Conservation (phyloP, 1,140 invertebrate genomes). For the Pseudomyrmex flavicornis region DNA sequence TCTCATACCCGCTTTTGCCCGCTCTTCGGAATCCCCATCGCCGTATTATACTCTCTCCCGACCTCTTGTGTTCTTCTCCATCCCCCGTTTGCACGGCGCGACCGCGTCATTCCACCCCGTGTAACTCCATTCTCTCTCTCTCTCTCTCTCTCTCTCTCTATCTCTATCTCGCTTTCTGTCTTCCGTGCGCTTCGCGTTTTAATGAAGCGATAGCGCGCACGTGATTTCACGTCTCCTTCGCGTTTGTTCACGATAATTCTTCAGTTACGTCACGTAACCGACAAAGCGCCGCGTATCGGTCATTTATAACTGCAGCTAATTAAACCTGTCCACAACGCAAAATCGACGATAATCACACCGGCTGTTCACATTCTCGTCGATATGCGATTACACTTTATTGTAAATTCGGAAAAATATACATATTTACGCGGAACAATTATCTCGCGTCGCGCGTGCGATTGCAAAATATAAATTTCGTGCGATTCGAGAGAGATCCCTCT, state of each 20-base stretch:
- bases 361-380: too few relatives aligned
- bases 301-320: constrained; percentile 37
- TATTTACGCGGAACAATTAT: background rate
- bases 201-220: constrained; percentile 50
- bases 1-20: constrained; percentile 45
- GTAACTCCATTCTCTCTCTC: constrained; percentile 26
- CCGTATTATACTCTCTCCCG: constrained; percentile 39
- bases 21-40: constrained; percentile 1
- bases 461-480: too few relatives aligned
- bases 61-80: constrained; percentile 32
- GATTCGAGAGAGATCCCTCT: too few relatives aligned
- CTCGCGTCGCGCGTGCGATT: too few relatives aligned
- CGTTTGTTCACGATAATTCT: constrained; percentile 37
- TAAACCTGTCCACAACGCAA: constrained; percentile 24
- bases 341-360: background rate
- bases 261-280: constrained; percentile 39
- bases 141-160: background rate
- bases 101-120: background rate
- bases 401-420: background rate
- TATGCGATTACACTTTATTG: too few relatives aligned
- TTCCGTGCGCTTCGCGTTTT: constrained; percentile 50
- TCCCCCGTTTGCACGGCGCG: background rate
- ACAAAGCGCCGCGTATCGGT: background rate
- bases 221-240: constrained; percentile 24
- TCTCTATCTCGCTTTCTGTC: background rate